phyloP scores from a whole-genome alignment of 2,888 invertebrate species.

The Diachrysia chrysitis region DNA sequence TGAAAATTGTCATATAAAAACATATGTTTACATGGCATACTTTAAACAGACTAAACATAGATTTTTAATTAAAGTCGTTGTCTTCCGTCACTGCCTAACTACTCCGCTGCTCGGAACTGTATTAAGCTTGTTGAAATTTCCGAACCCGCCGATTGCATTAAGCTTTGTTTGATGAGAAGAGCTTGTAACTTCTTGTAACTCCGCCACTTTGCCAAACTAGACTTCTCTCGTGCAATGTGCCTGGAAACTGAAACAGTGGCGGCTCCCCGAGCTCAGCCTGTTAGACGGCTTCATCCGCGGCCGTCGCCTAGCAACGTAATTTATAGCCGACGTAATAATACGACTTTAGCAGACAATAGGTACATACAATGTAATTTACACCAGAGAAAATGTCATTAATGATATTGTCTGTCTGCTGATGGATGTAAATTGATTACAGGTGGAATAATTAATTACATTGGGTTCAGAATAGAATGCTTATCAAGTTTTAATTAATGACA shows the following conservation, averaged over 20 bases:
- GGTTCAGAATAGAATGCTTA: not conserved
- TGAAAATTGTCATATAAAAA: too few species aligned
- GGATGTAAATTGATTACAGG: not conserved
- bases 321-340: not conserved
- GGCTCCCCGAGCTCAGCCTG: not conserved
- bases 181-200: not conserved
- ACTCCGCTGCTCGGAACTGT: not conserved
- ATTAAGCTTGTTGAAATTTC: not conserved
- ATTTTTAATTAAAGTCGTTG: too few species aligned
- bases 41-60: too few species aligned
- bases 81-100: too few species aligned
- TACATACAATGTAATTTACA: constrained; percentile 1
- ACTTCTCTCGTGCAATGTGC: constrained; percentile 5
- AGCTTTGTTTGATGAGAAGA: not conserved
- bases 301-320: not conserved
- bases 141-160: not conserved
- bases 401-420: not conserved
- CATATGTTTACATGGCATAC: too few species aligned
- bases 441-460: not conserved
- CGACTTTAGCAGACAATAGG: constrained; percentile 1
- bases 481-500: constrained; percentile 1
- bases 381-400: not conserved
- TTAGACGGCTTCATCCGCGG: not conserved
- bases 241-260: not conserved
- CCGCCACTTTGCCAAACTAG: not conserved